Evolutionary conservation across 2,888 invertebrate species (phyloP).

Genomic region (Salpingus planirostris): DNA sequence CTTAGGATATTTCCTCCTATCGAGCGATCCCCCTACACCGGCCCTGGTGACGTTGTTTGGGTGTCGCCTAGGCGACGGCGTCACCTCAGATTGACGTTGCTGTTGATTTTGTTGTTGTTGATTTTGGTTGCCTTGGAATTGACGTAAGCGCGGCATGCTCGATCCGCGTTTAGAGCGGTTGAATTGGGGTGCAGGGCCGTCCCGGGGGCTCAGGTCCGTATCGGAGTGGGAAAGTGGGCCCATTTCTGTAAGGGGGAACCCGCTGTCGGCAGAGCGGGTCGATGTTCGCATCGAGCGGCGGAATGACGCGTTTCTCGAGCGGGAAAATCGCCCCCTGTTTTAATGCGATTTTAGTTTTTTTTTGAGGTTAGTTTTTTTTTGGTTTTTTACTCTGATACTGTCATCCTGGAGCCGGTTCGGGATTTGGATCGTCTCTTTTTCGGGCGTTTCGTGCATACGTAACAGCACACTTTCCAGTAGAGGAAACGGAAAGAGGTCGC

Average conservation of each 20-base stretch:
- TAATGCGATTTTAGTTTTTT: too few species aligned
- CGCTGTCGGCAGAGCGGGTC: constrained; percentile 55
- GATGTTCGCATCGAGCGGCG: constrained; percentile 51
- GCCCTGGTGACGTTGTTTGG: too few species aligned
- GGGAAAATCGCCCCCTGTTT: constrained; percentile 33
- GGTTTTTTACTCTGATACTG: too few species aligned
- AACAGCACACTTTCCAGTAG: constrained; percentile 91
- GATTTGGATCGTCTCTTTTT: constrained; percentile 44
- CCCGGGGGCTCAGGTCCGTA: constrained; percentile 68
- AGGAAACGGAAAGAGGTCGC: constrained; percentile 86
- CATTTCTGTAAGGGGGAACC: constrained; percentile 48
- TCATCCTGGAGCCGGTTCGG: too few species aligned
- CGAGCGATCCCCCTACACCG: constrained; percentile 34
- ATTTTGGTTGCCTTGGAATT: too few species aligned
- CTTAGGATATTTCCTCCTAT: constrained; percentile 28
- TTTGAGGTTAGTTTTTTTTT: too few species aligned
- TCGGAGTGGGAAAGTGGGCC: constrained; percentile 62
- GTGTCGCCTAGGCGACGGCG: too few species aligned
- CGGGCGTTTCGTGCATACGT: constrained; percentile 76
- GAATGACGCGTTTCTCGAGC: constrained; percentile 46
- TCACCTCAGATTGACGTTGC: neutral
- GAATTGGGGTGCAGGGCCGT: too few species aligned
- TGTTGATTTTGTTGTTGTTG: too few species aligned
- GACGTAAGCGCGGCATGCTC: neutral
- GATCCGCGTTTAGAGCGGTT: neutral